Evolutionary conservation across 2,888 invertebrate genomes (phyloP), one percentile per base, ranked within the genome.

Genomic region (Hydrotaea diabolus): DNA sequence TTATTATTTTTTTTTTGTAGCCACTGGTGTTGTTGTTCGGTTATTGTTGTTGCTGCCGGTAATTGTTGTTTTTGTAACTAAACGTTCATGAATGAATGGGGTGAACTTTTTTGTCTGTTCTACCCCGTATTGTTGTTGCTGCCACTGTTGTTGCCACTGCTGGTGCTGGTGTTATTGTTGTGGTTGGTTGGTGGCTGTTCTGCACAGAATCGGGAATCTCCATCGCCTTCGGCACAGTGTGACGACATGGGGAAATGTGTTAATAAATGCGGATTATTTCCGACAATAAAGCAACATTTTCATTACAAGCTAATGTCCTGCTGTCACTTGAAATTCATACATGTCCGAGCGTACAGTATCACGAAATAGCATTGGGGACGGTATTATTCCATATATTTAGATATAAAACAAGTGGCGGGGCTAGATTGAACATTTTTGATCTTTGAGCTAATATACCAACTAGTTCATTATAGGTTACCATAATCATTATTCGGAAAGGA

Each of bases 51-150:
- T 17, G 62, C 43, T 76, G 64, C 36, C 49, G 79, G 69, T 69
- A 69, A 69, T 69, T 76, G 66, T 77, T 75, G 26, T 75, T 74
- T 59, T 78, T 76, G 23, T 69, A 46, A 69, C 69, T 69, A 69
- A 69, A 69, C 69, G 69, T 39, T 64, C 55, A 5, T 57, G 69
- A 36, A 55, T 77, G 69, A 53, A 66, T 77, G 82, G 85, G 82
- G 82, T 82, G 82, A 79, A 82, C 62, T 66, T 53, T 74, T 69
- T 53, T 76, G 21, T 46, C 43, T 72, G 31, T 55, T 62, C 53
- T n/a, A n/a, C n/a, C 7, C 17, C 31, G 31, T 39, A 43, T 55
- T 57, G 26, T 62, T 69, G 57, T 71, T 78, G 77, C 78, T 81
- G 78, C 77, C 23, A 21, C 36, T 64, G 64, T 9, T 64, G 64